Base-by-base conservation (phyloP, 1,140 invertebrate species). In the Tetramorium parvispinum region DNA sequence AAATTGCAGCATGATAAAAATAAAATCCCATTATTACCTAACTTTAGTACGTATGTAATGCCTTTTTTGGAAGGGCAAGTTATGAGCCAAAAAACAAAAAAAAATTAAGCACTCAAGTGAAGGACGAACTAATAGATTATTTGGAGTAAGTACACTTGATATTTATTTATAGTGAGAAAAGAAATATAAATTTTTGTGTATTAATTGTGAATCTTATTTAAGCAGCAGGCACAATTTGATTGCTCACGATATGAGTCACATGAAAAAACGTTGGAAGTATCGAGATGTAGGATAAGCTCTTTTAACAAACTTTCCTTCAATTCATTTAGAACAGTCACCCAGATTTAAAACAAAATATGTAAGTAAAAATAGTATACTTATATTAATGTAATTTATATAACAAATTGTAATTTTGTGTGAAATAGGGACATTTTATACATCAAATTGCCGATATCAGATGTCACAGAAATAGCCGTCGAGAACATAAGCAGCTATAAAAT, bases 211-310 rank as follows among this genome's bases (percentile, higher is more conserved):
- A 55, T 7, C 4, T 57, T 57, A 57, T 57, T 57, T 57, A 57
- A 57, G 21, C 8, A 57, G 55, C 21, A 57, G 55, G 8, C 21
- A 57, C 55, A 57, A 57, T 21, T 24, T 57, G 8, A 57, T 57
- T 57, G 7, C n/a, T 57, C 21, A 57, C 13, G 8, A 24, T 2
- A 24, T 57, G 7, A 57, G 1, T 10, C 55, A 57, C 11, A 57
- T 57, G 55, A 57, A 24, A 57, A 57, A 57, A 57, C 21, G 55
- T 57, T 57, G 55, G 55, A 21, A 57, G n/a, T 57, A 57, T 57
- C 21, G 53, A 24, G 55, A 57, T 24, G 7, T 57, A 57, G 55
- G 21, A 57, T 8, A 57, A 57, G 21, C 21, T 7, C 55, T 57
- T 57, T 6, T 57, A 57, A 8, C 7, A 57, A 57, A 24, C 2